These are phyloP conservation scores for Muscicapa adusta DNA, from an alignment of 2,113 vertebrate genomes.

Conservation along the genomic window DNA sequence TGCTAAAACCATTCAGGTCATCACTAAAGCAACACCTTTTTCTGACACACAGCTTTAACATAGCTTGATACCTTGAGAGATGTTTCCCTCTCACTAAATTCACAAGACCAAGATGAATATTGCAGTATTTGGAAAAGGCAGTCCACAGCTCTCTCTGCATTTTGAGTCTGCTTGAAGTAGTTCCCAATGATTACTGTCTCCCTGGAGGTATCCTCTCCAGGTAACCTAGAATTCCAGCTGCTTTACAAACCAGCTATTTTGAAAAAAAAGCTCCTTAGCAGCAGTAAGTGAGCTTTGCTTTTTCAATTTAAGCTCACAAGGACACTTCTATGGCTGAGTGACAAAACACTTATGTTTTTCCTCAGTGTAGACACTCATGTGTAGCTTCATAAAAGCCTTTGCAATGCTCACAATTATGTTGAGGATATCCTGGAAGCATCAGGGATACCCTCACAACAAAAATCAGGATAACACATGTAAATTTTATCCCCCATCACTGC, in stretches of 20 bases:
- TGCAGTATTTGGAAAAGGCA: not conserved
- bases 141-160: not conserved
- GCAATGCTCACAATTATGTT: fast-evolving
- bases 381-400: not conserved
- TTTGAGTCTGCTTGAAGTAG: not conserved
- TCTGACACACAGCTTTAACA: not conserved
- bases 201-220: not conserved
- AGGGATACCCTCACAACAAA: not conserved
- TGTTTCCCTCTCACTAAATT: not conserved
- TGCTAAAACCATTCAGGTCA: not conserved
- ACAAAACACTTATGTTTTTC: not conserved
- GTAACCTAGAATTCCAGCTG: not conserved
- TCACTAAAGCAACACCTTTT: not conserved
- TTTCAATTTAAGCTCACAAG: not conserved
- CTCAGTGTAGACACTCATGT: not conserved
- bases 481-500: fast-evolving
- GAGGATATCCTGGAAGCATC: not conserved
- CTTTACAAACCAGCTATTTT: not conserved
- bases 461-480: not conserved
- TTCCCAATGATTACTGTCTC: not conserved
- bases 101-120: not conserved
- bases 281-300: not conserved
- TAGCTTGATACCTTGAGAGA: not conserved
- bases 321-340: not conserved
- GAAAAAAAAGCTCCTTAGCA: not conserved